Evolutionary conservation across 2,113 vertebrate genomes (phyloP).

Genomic region (Burhinus oedicnemus): DNA sequence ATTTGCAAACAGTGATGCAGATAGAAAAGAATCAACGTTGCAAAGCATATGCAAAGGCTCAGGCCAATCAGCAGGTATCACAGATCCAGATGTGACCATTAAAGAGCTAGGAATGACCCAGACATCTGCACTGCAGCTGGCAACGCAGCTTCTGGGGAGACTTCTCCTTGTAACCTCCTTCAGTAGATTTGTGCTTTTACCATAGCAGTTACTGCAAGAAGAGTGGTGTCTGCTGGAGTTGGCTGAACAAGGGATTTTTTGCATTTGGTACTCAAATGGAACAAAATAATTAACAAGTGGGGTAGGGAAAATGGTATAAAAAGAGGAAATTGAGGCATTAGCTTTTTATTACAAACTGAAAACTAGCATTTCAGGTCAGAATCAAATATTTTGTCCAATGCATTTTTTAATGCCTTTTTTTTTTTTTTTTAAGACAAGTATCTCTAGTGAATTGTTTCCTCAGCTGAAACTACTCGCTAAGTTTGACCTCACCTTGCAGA

Average conservation of each 20-base stretch:
- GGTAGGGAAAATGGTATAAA: not conserved
- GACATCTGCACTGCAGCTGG: not conserved
- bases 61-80: not conserved
- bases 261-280: not conserved
- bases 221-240: not conserved
- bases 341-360: not conserved
- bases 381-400: not conserved
- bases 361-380: not conserved
- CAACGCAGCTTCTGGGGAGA: rapidly evolving
- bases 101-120: not conserved
- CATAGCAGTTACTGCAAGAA: not conserved
- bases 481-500: not conserved
- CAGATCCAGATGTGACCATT: not conserved
- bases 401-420: not conserved
- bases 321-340: not conserved
- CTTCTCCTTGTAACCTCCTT: not conserved
- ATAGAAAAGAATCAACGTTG: not conserved
- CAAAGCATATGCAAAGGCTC: not conserved
- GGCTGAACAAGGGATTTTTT: not conserved
- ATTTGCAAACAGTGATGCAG: not conserved
- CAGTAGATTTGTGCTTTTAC: not conserved
- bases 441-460: not conserved
- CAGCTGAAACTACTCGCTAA: not conserved
- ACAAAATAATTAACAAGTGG: not conserved
- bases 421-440: not conserved